A percentile compares a stretch with the other conserved stretches of the same genome.
Conservation (phyloP, 2,888 invertebrate species). For the Dysmachus trigonus region DNA sequence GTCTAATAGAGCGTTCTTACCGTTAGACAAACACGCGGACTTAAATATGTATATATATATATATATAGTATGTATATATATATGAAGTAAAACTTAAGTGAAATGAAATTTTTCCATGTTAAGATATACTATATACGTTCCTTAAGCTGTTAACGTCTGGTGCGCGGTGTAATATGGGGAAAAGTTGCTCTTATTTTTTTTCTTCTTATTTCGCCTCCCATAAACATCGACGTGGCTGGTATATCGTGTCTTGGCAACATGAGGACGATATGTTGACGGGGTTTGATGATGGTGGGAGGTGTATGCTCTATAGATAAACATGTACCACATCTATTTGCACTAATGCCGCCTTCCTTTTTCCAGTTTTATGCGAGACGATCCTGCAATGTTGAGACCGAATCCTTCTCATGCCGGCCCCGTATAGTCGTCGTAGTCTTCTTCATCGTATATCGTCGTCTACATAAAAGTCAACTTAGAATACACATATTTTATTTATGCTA, state of each 20-base stretch:
- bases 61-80: background rate
- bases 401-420: background rate
- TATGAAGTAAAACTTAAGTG: constrained; percentile 20
- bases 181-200: constrained; percentile 21
- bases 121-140: background rate
- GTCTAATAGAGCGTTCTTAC: constrained; percentile 42
- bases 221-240: constrained; percentile 17
- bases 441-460: constrained; percentile 1
- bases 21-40: constrained; percentile 27
- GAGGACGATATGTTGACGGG: background rate
- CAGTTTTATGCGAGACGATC: constrained; percentile 4
- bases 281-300: background rate
- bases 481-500: constrained; percentile 42
- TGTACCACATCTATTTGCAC: constrained; percentile 39
- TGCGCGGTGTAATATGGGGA: background rate
- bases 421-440: background rate
- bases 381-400: constrained; percentile 14
- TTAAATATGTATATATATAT: background rate
- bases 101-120: constrained; percentile 29
- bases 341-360: constrained; percentile 25
- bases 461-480: constrained; percentile 42
- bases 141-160: background rate
- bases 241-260: constrained; percentile 30
- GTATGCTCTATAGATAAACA: constrained; percentile 22
- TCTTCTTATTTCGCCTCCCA: background rate